Evolutionary conservation across 2,888 invertebrate genomes (phyloP).

Genomic region (Branchellion lobata): DNA sequence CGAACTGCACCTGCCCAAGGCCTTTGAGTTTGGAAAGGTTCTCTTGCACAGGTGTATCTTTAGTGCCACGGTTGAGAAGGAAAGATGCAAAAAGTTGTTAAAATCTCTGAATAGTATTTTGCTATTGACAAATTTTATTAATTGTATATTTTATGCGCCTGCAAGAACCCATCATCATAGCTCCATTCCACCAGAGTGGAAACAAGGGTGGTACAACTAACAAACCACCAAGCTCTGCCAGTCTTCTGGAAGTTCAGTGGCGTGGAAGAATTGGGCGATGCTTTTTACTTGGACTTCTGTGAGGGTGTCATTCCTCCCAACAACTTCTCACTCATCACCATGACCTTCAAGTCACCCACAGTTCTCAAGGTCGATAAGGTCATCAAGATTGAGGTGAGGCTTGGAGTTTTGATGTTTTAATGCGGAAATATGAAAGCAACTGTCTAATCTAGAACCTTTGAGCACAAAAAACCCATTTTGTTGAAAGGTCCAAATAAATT

Average conservation of each 20-base stretch:
- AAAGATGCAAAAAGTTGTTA: neutral
- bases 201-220: conserved; percentile 61
- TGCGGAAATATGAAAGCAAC: too few relatives aligned
- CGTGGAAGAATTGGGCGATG: conserved; percentile 62
- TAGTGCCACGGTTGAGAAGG: neutral
- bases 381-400: conserved; percentile 60
- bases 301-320: conserved; percentile 61
- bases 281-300: conserved; percentile 61
- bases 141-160: neutral
- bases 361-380: conserved; percentile 60
- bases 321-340: conserved; percentile 60
- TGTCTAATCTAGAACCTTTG: too few relatives aligned
- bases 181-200: conserved; percentile 59
- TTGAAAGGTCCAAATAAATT: too few relatives aligned
- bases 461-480: too few relatives aligned
- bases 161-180: conserved; percentile 12
- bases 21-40: conserved; percentile 62
- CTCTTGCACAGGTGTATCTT: conserved; percentile 60
- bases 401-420: neutral
- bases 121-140: neutral
- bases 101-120: neutral
- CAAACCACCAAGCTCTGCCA: conserved; percentile 62
- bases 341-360: conserved; percentile 62
- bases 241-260: conserved; percentile 62
- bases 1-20: conserved; percentile 61